Evolutionary conservation across 2,888 invertebrate genomes (phyloP).

Genomic region (Tetragonula carbonaria): DNA sequence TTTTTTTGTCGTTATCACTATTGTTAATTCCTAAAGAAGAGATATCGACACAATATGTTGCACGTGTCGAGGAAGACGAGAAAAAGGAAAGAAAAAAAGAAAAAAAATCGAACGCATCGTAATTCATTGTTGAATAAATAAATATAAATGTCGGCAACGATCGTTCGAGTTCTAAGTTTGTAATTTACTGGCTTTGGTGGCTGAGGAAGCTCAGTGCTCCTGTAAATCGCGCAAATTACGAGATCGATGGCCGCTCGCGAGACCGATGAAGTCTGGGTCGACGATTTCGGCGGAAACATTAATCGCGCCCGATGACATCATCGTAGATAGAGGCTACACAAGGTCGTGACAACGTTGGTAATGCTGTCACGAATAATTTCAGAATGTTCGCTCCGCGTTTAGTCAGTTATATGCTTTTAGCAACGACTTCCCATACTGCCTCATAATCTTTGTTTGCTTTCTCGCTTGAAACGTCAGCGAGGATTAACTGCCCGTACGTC

Average conservation of each 20-base stretch:
- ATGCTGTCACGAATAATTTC: slow-evolving; percentile 29
- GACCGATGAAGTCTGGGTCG: slow-evolving; percentile 40
- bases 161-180: background rate
- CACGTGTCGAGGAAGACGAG: too few relatives aligned
- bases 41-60: too few relatives aligned
- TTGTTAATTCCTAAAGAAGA: too few relatives aligned
- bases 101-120: background rate
- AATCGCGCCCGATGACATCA: slow-evolving; percentile 53
- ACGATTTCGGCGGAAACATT: slow-evolving; percentile 58
- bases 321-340: slow-evolving; percentile 28
- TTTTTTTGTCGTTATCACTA: too few relatives aligned
- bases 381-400: background rate
- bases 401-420: background rate
- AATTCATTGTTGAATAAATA: background rate
- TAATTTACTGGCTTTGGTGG: background rate
- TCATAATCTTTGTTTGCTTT: background rate
- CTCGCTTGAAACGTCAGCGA: background rate
- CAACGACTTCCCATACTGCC: background rate
- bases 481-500: background rate
- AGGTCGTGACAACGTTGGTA: slow-evolving; percentile 36
- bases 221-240: slow-evolving; percentile 31
- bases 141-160: background rate
- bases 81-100: too few relatives aligned
- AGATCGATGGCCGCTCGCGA: slow-evolving; percentile 50
- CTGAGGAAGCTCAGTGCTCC: background rate